Conservation (phyloP, 2,797 vertebrate genomes). For the Trachops cirrhosus region DNA sequence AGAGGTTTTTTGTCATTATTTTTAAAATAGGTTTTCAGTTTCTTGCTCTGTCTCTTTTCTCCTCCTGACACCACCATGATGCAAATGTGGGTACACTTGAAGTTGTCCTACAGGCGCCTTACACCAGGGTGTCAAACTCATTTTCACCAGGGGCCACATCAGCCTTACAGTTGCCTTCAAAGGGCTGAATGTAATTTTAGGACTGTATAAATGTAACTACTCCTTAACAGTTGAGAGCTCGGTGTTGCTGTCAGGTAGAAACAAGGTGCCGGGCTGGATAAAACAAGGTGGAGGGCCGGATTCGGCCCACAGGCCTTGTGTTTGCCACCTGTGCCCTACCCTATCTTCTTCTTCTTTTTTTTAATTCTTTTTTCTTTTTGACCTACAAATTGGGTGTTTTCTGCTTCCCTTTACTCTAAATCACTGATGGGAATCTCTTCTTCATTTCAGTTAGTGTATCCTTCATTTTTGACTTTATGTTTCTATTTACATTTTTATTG, state of each 20-base stretch:
- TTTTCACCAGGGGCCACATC: no score
- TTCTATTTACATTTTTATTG: neutral
- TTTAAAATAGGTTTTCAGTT: neutral
- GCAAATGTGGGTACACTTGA: neutral
- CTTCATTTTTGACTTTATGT: neutral
- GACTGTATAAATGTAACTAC: no score
- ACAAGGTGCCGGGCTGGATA: no score
- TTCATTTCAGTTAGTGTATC: neutral
- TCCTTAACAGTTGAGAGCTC: no score
- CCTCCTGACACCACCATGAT: neutral
- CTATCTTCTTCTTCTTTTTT: no score
- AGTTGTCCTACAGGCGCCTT: neutral
- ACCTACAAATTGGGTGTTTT: neutral
- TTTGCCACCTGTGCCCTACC: no score
- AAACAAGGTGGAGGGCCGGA: no score
- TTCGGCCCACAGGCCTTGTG: no score
- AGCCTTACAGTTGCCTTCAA: no score
- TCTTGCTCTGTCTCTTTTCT: neutral
- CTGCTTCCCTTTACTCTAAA: neutral
- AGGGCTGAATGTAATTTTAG: no score
- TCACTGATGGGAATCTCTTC: neutral
- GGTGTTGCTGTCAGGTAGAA: no score
- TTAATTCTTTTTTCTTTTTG: neutral
- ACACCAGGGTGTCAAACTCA: neutral
- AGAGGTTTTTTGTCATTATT: neutral